A percentile compares a stretch with the other conserved stretches of the same genome.
phyloP scores from a whole-genome alignment of 1,140 invertebrate species.

The Pectinophora gossypiella region DNA sequence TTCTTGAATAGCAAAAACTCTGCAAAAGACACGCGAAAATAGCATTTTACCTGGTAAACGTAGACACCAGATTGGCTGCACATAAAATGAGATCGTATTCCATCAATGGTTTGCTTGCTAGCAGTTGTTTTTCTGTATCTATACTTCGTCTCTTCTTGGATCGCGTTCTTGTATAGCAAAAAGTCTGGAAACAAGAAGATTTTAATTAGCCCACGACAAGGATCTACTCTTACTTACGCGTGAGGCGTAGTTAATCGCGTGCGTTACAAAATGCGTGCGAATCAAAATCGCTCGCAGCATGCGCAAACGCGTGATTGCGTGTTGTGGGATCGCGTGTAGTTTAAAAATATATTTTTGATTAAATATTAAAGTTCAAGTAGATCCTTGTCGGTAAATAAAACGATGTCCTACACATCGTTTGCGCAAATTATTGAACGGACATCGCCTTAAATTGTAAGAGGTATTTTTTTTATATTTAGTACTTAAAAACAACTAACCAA shows the following conservation, averaged over 20 bases:
- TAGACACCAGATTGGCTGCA: slow-evolving; percentile 64
- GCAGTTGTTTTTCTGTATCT: slow-evolving; percentile 62
- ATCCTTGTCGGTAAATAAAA: not conserved
- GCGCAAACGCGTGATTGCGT: not conserved
- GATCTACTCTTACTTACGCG: too few species aligned
- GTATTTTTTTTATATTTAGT: not conserved
- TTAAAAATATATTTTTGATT: too few species aligned
- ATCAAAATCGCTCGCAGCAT: too few species aligned
- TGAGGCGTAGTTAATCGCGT: too few species aligned
- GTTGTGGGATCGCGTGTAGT: too few species aligned
- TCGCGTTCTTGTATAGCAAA: slow-evolving; percentile 56
- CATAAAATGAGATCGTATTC: slow-evolving; percentile 63
- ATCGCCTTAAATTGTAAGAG: not conserved
- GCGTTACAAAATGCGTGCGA: too few species aligned
- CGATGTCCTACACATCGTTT: not conserved
- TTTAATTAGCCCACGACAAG: slow-evolving; percentile 1
- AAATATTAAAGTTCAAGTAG: too few species aligned
- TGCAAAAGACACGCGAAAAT: slow-evolving; percentile 16
- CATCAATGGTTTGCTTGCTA: slow-evolving; percentile 65
- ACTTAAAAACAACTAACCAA: too few species aligned
- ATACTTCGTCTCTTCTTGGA: slow-evolving; percentile 62
- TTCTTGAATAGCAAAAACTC: slow-evolving; percentile 64
- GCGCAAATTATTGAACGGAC: too few species aligned
- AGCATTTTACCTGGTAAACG: slow-evolving; percentile 48
- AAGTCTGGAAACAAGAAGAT: slow-evolving; percentile 39